Evolutionary conservation across 1,140 invertebrate species (phyloP).

Genomic region (Cotesia typhae): DNA sequence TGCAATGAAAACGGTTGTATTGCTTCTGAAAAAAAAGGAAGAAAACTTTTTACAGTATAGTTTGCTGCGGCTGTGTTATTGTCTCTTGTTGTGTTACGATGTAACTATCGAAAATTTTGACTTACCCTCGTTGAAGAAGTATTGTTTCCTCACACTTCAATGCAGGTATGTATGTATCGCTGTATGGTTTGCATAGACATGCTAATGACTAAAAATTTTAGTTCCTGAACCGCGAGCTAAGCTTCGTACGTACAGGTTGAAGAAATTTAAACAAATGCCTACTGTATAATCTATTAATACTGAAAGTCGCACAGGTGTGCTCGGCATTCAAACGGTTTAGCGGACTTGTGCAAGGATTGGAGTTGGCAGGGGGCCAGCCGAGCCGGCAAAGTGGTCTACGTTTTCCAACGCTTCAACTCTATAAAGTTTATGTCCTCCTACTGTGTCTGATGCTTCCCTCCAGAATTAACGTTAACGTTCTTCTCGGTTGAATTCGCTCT

Average conservation of each 20-base stretch:
- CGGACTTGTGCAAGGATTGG: conserved; percentile 51
- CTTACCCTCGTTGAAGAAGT: too few species aligned
- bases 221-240: background rate
- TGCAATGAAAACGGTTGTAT: too few species aligned
- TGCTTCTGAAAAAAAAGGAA: too few species aligned
- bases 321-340: conserved; percentile 51
- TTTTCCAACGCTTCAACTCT: conserved; percentile 40
- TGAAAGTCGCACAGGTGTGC: conserved; percentile 50
- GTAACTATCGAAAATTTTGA: too few species aligned
- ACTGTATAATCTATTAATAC: conserved; percentile 54
- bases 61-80: too few species aligned
- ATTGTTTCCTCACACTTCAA: too few species aligned
- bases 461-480: too few species aligned
- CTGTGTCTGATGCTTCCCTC: background rate
- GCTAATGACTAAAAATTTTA: too few species aligned
- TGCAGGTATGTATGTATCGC: too few species aligned
- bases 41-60: too few species aligned
- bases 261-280: conserved; percentile 42
- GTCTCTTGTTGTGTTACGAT: too few species aligned
- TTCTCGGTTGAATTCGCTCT: background rate
- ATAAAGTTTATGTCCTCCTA: background rate
- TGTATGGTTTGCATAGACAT: too few species aligned
- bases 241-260: background rate
- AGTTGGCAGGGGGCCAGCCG: conserved; percentile 50
- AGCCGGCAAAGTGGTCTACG: conserved; percentile 52